A percentile compares a stretch with the other conserved stretches of the same genome.
phyloP scores from a whole-genome alignment of 1,140 invertebrate genomes.

The Melipona quadrifasciata region DNA sequence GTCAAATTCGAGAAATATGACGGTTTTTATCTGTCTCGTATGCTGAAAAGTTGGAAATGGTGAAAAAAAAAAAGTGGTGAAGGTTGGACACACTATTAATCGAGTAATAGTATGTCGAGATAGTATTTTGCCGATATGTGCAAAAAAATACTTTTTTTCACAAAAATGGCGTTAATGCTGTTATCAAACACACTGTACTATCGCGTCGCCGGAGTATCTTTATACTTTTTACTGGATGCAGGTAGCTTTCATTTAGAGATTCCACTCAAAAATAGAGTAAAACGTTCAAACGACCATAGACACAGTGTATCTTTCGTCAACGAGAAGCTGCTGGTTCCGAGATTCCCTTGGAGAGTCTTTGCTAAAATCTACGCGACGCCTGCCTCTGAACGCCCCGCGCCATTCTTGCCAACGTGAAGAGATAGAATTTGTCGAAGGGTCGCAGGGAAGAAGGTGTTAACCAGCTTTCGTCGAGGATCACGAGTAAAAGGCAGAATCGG shows the following conservation, averaged over 20 bases:
- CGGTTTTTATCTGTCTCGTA: too few species aligned
- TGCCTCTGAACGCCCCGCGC: not conserved
- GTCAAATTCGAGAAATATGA: too few species aligned
- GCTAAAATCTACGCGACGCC: not conserved
- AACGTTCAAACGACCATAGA: not conserved
- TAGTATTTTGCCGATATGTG: too few species aligned
- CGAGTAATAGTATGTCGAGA: too few species aligned
- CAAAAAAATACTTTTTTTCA: too few species aligned
- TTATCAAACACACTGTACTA: too few species aligned
- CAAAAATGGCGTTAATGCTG: too few species aligned
- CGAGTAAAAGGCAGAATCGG: constrained; percentile 4
- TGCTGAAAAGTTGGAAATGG: too few species aligned
- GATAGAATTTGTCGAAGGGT: not conserved
- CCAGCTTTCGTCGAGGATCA: not conserved
- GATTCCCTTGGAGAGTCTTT: constrained; percentile 1
- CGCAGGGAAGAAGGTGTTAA: constrained; percentile 1
- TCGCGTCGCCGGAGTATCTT: too few species aligned
- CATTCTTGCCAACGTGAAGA: not conserved
- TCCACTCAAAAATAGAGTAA: not conserved
- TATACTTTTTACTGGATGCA: too few species aligned
- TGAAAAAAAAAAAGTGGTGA: too few species aligned
- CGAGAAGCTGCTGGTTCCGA: not conserved
- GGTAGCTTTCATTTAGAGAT: not conserved
- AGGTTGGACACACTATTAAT: too few species aligned
- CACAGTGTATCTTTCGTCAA: not conserved